Evolutionary conservation across 2,797 vertebrate species (phyloP), one percentile per base, ranked within the genome.

Genomic region (Sternarchorhynchus goeldii): DNA sequence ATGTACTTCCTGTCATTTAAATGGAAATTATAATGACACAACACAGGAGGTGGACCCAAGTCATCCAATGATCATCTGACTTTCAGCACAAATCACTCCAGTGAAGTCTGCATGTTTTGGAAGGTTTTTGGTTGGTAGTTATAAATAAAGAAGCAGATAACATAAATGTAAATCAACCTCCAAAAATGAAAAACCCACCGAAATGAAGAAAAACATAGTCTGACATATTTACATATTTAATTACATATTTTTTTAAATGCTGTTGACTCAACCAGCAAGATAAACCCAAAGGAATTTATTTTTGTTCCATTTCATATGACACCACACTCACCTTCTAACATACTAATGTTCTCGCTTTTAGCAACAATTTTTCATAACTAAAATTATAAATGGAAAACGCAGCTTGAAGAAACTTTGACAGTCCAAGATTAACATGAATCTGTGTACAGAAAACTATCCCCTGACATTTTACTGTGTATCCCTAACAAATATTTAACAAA

Each of bases 21-120:
- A 17, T 34, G 6, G 20, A 58, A 6, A 58, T 87, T 68, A 85
- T 73, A 64, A 39, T 75, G 85, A 90, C 58, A 81, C 45, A 83
- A 75, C 77, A 66, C 86, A 89, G 87, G 75, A 67, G 66, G 21
- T 8, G 25, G 12, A 74, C 74, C 45, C 80, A 56, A 73, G 34
- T 69, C 2, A 17, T 78, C 17, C 25, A 73, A 36, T 20, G 17
- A 39, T 34, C 64, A 12, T 3, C 70, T 75, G 6, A 34, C 36
- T 76, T 75, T 71, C 20, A 84, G 76, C 83, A 83, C 53, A 82
- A 82, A 86, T 72, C 78, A 78, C 55, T 84, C 31, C 32, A 45
- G 20, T 77, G 53, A 81, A 75, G 62, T 36, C 50, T 64, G 71
- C 1, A 36, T 71, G 58, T 76, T 65, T 74, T 29, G 21, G 71